Conservation (phyloP, 2,113 vertebrate species). For the Laticauda laticaudata region DNA sequence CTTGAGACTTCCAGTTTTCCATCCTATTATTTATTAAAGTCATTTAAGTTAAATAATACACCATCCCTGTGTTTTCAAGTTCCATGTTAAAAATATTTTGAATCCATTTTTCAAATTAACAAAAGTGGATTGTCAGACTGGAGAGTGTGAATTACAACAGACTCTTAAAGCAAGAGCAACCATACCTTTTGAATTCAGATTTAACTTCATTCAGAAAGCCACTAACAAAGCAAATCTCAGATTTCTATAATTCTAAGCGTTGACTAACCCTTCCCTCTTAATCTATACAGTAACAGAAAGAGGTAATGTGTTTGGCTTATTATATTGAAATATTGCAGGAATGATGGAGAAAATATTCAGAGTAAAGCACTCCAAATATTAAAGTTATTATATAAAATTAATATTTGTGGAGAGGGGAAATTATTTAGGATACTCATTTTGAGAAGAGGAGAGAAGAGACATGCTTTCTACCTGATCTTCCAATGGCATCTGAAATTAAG, state of each 20-base stretch:
- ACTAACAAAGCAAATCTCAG: neutral
- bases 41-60: neutral
- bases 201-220: neutral
- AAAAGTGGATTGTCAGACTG: neutral
- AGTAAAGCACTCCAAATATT: too few species aligned
- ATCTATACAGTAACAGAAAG: neutral
- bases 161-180: neutral
- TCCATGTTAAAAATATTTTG: neutral
- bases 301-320: neutral
- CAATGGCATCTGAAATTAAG: neutral
- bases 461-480: neutral
- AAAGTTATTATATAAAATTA: neutral
- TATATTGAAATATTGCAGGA: neutral
- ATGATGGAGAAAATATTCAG: neutral
- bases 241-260: too few species aligned
- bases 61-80: neutral
- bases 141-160: neutral
- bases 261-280: neutral
- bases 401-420: neutral
- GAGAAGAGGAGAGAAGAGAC: neutral
- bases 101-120: neutral
- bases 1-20: neutral
- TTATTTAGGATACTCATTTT: neutral
- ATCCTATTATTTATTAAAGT: neutral
- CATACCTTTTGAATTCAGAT: neutral